Evolutionary conservation across 2,113 vertebrate species (phyloP).

Genomic region (Falco punctatus): DNA sequence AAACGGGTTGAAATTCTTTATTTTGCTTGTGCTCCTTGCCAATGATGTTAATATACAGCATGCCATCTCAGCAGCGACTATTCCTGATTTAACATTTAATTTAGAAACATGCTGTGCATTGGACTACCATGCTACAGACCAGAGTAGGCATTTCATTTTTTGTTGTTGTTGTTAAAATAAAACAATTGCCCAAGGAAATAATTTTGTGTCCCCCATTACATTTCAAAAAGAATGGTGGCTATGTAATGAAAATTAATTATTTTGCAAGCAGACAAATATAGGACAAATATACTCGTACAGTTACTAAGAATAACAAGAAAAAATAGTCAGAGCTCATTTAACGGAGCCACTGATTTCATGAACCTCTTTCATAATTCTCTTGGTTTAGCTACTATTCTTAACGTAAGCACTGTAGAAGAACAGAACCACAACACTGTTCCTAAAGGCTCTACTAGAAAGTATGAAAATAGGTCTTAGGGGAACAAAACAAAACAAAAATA

Average conservation of each 20-base stretch:
- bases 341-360: background rate
- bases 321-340: background rate
- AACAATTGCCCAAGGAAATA: background rate
- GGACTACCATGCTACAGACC: background rate
- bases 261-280: background rate
- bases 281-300: background rate
- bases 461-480: background rate
- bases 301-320: background rate
- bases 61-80: background rate
- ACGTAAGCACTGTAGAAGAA: background rate
- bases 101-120: background rate
- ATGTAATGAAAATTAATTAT: background rate
- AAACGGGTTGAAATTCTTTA: conserved; percentile 2
- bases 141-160: background rate
- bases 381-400: background rate
- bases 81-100: background rate
- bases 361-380: background rate
- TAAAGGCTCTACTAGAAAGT: background rate
- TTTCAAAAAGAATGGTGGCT: background rate
- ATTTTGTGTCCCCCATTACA: background rate
- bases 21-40: conserved; percentile 8
- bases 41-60: background rate
- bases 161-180: background rate
- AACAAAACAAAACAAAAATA: background rate
- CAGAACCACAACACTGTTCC: background rate